A percentile compares a stretch with the other conserved stretches of the same genome.
Evolutionary conservation across 2,113 vertebrate genomes (phyloP).

Genomic region (Xiphophorus hellerii): DNA sequence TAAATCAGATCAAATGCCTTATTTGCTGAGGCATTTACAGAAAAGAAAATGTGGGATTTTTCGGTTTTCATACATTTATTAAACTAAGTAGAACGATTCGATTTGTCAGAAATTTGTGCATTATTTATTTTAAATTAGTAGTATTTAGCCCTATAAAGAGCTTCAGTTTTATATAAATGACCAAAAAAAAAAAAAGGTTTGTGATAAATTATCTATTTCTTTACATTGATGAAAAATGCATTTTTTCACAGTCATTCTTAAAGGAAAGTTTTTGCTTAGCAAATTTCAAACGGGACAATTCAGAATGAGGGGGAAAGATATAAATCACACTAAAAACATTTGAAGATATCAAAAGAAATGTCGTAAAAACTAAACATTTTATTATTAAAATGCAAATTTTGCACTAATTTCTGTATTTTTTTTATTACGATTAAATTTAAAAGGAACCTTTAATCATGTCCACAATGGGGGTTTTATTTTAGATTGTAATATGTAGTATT

Average conservation of each 20-base stretch:
- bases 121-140: too few species aligned
- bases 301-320: neutral
- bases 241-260: neutral
- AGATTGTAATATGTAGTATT: too few species aligned
- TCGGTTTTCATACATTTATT: neutral
- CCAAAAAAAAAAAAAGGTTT: neutral
- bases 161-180: too few species aligned
- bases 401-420: neutral
- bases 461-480: too few species aligned
- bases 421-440: too few species aligned
- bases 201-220: neutral
- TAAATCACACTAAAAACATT: neutral
- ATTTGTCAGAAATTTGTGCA: neutral
- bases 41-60: neutral
- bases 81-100: neutral
- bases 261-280: neutral
- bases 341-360: too few species aligned
- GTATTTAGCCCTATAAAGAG: too few species aligned
- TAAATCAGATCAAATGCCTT: too few species aligned
- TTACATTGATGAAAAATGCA: neutral
- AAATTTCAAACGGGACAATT: neutral
- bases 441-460: too few species aligned
- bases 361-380: too few species aligned
- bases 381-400: neutral
- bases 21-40: neutral